phyloP scores from a whole-genome alignment of 2,797 vertebrate species.

The Echiichthys vipera region DNA sequence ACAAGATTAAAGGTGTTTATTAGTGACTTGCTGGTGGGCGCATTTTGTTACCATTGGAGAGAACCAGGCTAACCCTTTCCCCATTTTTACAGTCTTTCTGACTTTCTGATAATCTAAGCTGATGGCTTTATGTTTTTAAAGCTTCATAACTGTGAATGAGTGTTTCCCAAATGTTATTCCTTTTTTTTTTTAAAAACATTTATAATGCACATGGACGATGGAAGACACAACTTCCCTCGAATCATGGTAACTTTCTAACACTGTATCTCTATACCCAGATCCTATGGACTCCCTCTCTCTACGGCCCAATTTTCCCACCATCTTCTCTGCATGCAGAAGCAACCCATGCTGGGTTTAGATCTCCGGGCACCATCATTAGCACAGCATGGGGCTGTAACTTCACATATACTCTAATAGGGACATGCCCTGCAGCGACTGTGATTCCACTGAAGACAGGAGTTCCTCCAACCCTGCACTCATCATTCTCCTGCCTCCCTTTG shows the following conservation, averaged over 20 bases:
- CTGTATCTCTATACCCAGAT: neutral
- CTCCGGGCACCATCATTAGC: slow-evolving; percentile 62
- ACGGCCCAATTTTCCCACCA: slow-evolving; percentile 57
- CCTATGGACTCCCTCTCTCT: slow-evolving; percentile 18
- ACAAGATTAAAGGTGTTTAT: slow-evolving; percentile 26
- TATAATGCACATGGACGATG: neutral
- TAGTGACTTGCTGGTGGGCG: neutral
- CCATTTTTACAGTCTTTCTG: neutral
- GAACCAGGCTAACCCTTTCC: neutral
- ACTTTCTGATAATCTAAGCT: neutral
- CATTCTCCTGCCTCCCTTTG: neutral
- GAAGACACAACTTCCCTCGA: neutral
- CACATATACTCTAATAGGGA: slow-evolving; percentile 26
- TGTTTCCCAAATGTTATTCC: neutral
- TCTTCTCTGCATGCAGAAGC: slow-evolving; percentile 35
- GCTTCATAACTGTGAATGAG: neutral
- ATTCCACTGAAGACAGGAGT: slow-evolving; percentile 31
- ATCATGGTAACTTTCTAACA: neutral
- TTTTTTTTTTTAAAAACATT: neutral
- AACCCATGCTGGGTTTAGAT: slow-evolving; percentile 51
- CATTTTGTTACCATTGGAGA: slow-evolving; percentile 10
- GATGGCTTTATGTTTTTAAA: neutral
- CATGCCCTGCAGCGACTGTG: slow-evolving; percentile 45
- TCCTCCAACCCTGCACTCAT: slow-evolving; percentile 7
- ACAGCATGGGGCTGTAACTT: slow-evolving; percentile 55